Percentiles rank a stretch among this genome's conserved stretches.
Evolutionary conservation across 92 coral and sea anemone genomes (phyloP).

Genomic region (Scolanthus callimorphus): DNA sequence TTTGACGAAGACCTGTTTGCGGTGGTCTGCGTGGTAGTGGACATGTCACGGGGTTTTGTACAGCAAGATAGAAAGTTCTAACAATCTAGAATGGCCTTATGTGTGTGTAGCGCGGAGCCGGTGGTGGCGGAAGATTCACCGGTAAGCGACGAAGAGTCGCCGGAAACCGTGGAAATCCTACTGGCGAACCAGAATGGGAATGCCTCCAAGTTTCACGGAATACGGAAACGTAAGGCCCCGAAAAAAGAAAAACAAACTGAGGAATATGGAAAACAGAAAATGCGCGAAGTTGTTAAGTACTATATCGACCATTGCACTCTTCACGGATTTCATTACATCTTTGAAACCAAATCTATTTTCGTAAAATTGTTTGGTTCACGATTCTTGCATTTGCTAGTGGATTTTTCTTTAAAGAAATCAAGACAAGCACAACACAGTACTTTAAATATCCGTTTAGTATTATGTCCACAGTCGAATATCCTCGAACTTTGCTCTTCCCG

Average conservation of each 20-base stretch:
- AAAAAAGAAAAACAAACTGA: slow-evolving; percentile 4
- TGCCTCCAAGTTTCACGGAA: slow-evolving; percentile 5
- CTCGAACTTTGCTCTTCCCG: slow-evolving; percentile 47
- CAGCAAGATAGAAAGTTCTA: not conserved
- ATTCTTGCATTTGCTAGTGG: slow-evolving; percentile 53
- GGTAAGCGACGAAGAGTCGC: slow-evolving; percentile 12
- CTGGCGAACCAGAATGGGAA: slow-evolving; percentile 31
- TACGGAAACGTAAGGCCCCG: slow-evolving; percentile 6
- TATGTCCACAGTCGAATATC: slow-evolving; percentile 66
- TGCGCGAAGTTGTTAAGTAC: slow-evolving; percentile 26
- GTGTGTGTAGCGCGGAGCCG: slow-evolving; percentile 1
- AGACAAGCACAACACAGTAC: slow-evolving; percentile 54
- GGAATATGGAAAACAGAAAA: slow-evolving; percentile 28
- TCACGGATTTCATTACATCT: slow-evolving; percentile 77
- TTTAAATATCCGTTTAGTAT: slow-evolving; percentile 71
- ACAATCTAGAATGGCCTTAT: not conserved
- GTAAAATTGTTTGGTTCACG: slow-evolving; percentile 58
- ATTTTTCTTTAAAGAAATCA: slow-evolving; percentile 68
- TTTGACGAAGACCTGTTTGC: too few species aligned
- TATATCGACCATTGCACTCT: slow-evolving; percentile 65
- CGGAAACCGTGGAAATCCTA: slow-evolving; percentile 21
- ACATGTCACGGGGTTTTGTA: not conserved
- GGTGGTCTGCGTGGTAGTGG: not conserved
- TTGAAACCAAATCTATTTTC: slow-evolving; percentile 67
- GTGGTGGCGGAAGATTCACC: slow-evolving; percentile 8